phyloP scores from a whole-genome alignment of 2,888 invertebrate species.

The Thecophora atra region DNA sequence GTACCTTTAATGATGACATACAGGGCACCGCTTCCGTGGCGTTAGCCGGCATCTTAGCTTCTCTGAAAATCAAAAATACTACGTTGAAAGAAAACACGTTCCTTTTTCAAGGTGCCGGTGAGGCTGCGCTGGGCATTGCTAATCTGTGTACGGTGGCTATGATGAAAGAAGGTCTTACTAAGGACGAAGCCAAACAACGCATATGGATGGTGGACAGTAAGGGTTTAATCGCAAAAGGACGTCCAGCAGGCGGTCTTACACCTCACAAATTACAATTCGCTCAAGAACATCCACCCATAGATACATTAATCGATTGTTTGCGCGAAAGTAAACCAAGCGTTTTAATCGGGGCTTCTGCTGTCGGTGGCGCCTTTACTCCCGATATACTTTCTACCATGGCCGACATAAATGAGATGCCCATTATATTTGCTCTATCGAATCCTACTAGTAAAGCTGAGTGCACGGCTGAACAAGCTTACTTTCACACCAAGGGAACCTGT shows the following conservation, averaged over 20 bases:
- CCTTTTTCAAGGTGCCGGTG: slow-evolving; percentile 97
- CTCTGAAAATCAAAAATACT: slow-evolving; percentile 83
- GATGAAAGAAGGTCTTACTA: slow-evolving; percentile 81
- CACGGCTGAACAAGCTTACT: slow-evolving; percentile 98
- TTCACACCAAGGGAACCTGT: slow-evolving; percentile 86
- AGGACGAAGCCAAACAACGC: slow-evolving; percentile 78
- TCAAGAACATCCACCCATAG: slow-evolving; percentile 78
- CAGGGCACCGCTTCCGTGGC: slow-evolving; percentile 97
- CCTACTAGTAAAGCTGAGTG: slow-evolving; percentile 99
- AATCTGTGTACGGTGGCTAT: slow-evolving; percentile 92
- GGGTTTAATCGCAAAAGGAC: slow-evolving; percentile 89
- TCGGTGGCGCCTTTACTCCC: slow-evolving; percentile 91
- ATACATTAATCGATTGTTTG: slow-evolving; percentile 83
- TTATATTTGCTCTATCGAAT: slow-evolving; percentile 98
- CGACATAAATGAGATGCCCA: slow-evolving; percentile 81
- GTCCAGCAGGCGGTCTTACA: slow-evolving; percentile 82
- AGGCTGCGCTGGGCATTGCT: slow-evolving; percentile 96
- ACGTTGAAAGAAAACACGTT: slow-evolving; percentile 84
- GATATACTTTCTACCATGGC: slow-evolving; percentile 90
- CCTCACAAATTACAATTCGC: slow-evolving; percentile 87
- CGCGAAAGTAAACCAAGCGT: slow-evolving; percentile 84
- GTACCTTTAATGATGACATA: slow-evolving; percentile 99
- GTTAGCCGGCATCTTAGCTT: slow-evolving; percentile 91
- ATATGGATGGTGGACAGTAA: slow-evolving; percentile 98
- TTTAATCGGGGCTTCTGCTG: slow-evolving; percentile 93